These are phyloP conservation scores for Sclerodermus sp. DNA, from an alignment of 2,888 invertebrate species.

Conservation along the genomic window DNA sequence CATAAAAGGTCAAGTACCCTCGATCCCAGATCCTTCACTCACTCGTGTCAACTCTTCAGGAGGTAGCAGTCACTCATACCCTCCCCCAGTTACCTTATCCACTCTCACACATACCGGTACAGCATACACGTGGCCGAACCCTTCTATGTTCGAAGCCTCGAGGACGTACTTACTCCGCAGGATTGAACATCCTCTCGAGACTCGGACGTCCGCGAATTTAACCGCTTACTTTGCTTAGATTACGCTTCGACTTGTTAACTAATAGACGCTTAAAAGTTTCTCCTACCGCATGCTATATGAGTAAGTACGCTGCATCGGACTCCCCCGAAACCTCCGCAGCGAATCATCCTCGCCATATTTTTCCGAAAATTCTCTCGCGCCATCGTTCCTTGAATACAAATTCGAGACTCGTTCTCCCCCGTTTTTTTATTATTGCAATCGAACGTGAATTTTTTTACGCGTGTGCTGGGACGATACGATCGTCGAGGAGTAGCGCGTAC, in stretches of 20 bases:
- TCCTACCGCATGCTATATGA: conserved; percentile 5
- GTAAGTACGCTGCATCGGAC: not conserved
- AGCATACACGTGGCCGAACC: too few species aligned
- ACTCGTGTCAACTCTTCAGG: conserved; percentile 2
- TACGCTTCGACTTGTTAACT: conserved; percentile 15
- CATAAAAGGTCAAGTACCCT: conserved; percentile 12
- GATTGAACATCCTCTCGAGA: conserved; percentile 21
- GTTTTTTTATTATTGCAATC: too few species aligned
- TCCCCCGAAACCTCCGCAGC: too few species aligned
- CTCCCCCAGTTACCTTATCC: too few species aligned
- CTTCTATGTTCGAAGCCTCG: not conserved
- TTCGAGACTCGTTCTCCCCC: too few species aligned
- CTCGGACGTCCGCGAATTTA: conserved; percentile 29
- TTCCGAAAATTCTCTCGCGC: too few species aligned
- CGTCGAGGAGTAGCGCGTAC: too few species aligned
- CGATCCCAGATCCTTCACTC: conserved; percentile 1
- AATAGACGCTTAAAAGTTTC: conserved; percentile 31
- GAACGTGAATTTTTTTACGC: too few species aligned
- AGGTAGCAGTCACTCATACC: not conserved
- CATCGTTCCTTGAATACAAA: too few species aligned
- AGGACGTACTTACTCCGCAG: conserved; percentile 15
- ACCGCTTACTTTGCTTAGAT: conserved; percentile 28
- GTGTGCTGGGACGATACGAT: too few species aligned
- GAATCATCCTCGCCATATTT: too few species aligned
- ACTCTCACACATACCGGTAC: too few species aligned